These are phyloP conservation scores for Amitus sp. DNA, from an alignment of 2,888 invertebrate species.

Conservation along the genomic window DNA sequence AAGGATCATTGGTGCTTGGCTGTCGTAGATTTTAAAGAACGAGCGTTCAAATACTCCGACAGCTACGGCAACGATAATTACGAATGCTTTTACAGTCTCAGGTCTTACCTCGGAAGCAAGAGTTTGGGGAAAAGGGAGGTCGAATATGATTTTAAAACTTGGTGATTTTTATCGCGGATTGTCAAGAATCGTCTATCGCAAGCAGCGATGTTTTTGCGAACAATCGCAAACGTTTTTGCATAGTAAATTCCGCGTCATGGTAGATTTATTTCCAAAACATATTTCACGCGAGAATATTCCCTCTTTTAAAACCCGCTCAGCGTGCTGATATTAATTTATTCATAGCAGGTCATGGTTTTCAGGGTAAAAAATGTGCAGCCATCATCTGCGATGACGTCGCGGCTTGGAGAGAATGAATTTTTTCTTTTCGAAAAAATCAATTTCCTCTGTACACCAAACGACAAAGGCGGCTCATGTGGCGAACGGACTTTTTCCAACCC, in stretches of 20 bases:
- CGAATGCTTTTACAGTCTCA: too few species aligned
- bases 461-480: slow-evolving; percentile 16
- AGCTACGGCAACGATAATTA: too few species aligned
- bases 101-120: too few species aligned
- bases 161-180: too few species aligned
- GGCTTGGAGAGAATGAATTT: slow-evolving; percentile 19
- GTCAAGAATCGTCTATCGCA: background rate
- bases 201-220: background rate
- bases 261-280: slow-evolving; percentile 11
- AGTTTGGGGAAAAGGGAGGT: too few species aligned
- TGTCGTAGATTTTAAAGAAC: too few species aligned
- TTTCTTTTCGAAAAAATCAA: slow-evolving; percentile 12
- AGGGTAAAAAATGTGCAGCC: slow-evolving; percentile 22
- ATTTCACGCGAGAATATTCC: slow-evolving; percentile 29
- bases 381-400: slow-evolving; percentile 13
- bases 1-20: too few species aligned
- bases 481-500: slow-evolving; percentile 4
- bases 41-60: too few species aligned
- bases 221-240: background rate
- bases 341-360: slow-evolving; percentile 24
- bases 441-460: slow-evolving; percentile 14
- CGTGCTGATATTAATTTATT: slow-evolving; percentile 25
- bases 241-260: slow-evolving; percentile 2
- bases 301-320: slow-evolving; percentile 6
- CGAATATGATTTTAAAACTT: too few species aligned